Evolutionary conservation across 2,888 invertebrate species (phyloP), one percentile per base, ranked within the genome.

Genomic region (Epistrophella euchroma): DNA sequence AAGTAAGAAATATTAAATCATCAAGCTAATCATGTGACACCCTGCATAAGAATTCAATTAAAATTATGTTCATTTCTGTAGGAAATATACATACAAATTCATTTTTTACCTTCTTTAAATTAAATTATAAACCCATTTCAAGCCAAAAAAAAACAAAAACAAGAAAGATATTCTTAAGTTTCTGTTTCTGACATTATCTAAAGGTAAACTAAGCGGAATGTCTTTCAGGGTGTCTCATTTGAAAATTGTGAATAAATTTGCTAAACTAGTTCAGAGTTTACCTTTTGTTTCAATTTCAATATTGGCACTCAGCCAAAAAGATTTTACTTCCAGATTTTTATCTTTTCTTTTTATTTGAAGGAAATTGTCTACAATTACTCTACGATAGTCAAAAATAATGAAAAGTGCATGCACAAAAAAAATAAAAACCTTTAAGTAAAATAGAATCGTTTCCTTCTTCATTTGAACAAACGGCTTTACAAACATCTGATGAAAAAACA

Each of bases 221-320:
- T 50, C n/a, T n/a, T 43, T 40, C 32, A 72, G 55, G 80, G 78
- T 75, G 78, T 47, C 72, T 78, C 81, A 58, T 74, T 78, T 82
- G 66, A 70, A 55, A 78, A 66, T 70, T 78, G 22, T 60, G 37
- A 60, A 22, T n/a, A n/a, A n/a, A n/a, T n/a, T 37, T 78, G 64
- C 32, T 52, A 52, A 71, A 77, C 68, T 70, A 40, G 62, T 72
- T 62, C 50, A 68, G 43, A 35, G 45, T 72, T 43, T 37, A 5
- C 43, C 60, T 35, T 13, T 47, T 52, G 11, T 66, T 19, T 32
- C 32, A 32, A 5, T 32, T 32, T 45, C 55, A 50, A 2, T 80
- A 66, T 87, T 87, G 86, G 82, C 86, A 75, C 35, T 74, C 47
- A 37, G 77, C 80, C 86, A 86, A 40, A 43, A 60, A 58, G 32